Percentiles rank a stretch among this genome's conserved stretches.
phyloP scores from a whole-genome alignment of 1,140 invertebrate genomes.

The Apis laboriosa region DNA sequence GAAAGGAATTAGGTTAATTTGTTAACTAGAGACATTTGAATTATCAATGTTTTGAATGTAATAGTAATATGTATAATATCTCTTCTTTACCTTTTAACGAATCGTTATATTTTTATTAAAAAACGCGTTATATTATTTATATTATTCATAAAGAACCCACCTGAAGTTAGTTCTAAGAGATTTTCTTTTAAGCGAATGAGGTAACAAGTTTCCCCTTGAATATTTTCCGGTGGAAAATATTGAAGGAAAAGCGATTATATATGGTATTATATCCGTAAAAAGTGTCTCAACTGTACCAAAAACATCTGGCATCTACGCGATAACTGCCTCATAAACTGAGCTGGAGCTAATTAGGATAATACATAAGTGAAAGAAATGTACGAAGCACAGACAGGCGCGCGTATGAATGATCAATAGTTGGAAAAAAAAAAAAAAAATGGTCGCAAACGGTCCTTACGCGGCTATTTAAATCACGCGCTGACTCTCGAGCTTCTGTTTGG shows the following conservation, averaged over 20 bases:
- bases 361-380: conserved; percentile 23
- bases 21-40: too few relatives aligned
- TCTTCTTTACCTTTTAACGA: not conserved
- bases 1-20: not conserved
- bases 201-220: not conserved
- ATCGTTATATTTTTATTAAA: not conserved
- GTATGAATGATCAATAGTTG: conserved; percentile 36
- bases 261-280: not conserved
- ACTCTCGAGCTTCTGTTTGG: conserved; percentile 37
- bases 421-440: conserved; percentile 4
- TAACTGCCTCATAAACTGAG: not conserved
- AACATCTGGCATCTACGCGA: conserved; percentile 14
- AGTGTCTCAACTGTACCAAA: not conserved
- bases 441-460: conserved; percentile 10
- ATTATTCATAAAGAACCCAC: not conserved
- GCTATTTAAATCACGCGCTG: conserved; percentile 35
- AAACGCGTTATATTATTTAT: too few relatives aligned
- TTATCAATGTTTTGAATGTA: not conserved
- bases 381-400: conserved; percentile 10
- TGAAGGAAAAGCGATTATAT: not conserved
- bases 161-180: not conserved
- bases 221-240: not conserved
- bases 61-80: not conserved
- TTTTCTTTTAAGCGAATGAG: not conserved
- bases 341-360: conserved; percentile 42